Conservation (phyloP, 1,140 invertebrate species). For the Tetragonula clypearis region DNA sequence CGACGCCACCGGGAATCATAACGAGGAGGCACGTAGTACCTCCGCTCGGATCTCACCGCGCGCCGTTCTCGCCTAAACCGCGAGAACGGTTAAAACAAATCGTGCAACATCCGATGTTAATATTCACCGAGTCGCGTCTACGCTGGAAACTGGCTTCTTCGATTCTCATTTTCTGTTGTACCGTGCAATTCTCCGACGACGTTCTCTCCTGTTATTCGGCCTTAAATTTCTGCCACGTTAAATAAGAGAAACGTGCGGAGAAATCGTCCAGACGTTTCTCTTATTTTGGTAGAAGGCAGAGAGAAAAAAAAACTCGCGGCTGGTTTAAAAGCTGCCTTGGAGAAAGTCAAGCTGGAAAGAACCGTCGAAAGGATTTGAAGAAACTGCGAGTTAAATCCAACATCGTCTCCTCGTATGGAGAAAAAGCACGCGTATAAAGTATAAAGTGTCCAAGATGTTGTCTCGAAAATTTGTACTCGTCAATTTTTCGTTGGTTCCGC, state of each 20-base stretch:
- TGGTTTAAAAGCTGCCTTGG: neutral
- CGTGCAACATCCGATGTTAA: conserved; percentile 3
- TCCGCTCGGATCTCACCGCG: neutral
- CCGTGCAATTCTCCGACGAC: neutral
- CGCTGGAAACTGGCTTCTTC: neutral
- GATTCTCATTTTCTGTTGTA: neutral
- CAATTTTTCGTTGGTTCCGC: no score
- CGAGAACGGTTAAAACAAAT: conserved; percentile 21
- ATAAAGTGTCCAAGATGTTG: neutral
- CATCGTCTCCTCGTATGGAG: neutral
- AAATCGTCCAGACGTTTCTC: neutral
- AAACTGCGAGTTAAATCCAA: neutral
- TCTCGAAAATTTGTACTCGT: no score
- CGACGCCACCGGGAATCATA: conserved; percentile 29
- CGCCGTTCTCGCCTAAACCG: conserved; percentile 5
- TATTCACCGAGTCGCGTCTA: neutral
- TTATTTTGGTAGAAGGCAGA: no score
- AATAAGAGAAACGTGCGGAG: neutral
- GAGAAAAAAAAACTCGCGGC: neutral
- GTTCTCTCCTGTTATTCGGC: neutral
- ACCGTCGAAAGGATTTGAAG: neutral
- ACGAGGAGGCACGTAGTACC: conserved; percentile 10
- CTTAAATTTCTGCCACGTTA: neutral
- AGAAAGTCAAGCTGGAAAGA: neutral
- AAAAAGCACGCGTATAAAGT: neutral